These are phyloP conservation scores for Acomys russatus DNA, from an alignment of 2,797 vertebrate genomes.

Conservation along the genomic window DNA sequence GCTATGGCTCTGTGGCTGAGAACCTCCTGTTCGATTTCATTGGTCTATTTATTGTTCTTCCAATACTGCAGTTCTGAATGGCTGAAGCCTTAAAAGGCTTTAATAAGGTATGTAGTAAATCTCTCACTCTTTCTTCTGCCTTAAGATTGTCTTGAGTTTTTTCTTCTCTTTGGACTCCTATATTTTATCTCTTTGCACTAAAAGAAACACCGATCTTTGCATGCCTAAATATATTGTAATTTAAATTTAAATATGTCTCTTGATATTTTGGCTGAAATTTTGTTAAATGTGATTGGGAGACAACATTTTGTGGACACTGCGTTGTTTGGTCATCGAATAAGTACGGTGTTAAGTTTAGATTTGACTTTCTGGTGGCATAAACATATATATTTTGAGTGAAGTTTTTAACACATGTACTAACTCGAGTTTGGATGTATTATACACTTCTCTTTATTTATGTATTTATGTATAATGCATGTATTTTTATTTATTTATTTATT, in stretches of 20 bases:
- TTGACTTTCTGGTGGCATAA: neutral
- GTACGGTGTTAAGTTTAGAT: neutral
- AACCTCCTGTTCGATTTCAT: neutral
- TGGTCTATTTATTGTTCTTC: slow-evolving; percentile 35
- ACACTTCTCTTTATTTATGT: neutral
- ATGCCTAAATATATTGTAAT: neutral
- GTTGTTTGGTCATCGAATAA: neutral
- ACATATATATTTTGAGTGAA: neutral
- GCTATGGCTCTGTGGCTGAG: neutral
- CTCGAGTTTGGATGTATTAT: neutral
- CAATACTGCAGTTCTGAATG: slow-evolving; percentile 11
- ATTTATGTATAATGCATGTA: no score
- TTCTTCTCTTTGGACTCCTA: neutral
- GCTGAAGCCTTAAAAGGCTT: neutral
- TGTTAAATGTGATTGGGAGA: slow-evolving; percentile 30
- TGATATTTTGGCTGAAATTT: slow-evolving; percentile 5
- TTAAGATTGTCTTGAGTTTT: neutral
- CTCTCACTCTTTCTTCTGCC: neutral
- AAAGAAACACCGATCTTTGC: no score
- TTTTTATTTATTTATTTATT: no score
- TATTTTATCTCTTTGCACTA: no score
- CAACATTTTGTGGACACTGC: neutral
- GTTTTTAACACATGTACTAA: slow-evolving; percentile 2
- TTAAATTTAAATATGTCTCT: neutral
- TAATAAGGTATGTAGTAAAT: neutral